Evolutionary conservation across 2,888 invertebrate genomes (phyloP).

Genomic region (Habrosyne pyritoides): DNA sequence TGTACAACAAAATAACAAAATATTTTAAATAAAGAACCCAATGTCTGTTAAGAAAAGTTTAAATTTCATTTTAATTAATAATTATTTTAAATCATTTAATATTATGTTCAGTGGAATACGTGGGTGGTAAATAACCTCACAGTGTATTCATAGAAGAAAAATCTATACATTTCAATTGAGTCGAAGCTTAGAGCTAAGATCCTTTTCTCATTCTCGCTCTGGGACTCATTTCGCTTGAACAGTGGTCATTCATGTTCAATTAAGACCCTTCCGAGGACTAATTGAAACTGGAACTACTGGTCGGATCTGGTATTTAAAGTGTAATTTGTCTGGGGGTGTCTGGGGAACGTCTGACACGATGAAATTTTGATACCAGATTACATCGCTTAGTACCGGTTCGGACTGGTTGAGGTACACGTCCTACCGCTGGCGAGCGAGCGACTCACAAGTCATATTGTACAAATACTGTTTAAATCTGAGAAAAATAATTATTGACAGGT

Average conservation of each 20-base stretch:
- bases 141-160: background rate
- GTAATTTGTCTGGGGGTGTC: constrained; percentile 31
- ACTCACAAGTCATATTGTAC: too few relatives aligned
- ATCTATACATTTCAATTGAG: background rate
- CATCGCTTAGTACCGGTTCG: constrained; percentile 15
- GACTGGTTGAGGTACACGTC: constrained; percentile 14
- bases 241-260: background rate
- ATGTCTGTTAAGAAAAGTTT: background rate
- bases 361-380: constrained; percentile 18
- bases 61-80: background rate
- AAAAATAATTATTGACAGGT: too few relatives aligned
- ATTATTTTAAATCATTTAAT: background rate
- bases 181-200: background rate
- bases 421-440: background rate
- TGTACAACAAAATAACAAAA: background rate
- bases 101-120: background rate
- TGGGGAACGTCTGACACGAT: constrained; percentile 22
- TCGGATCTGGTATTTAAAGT: constrained; percentile 22
- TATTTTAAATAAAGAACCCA: background rate
- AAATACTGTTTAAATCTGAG: too few relatives aligned
- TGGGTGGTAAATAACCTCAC: too few relatives aligned
- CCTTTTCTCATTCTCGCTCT: background rate
- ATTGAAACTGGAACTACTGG: constrained; percentile 11
- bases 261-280: constrained; percentile 15
- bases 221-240: background rate